Conservation (phyloP, 1,140 invertebrate genomes). For the Sesamia nonagrioides region DNA sequence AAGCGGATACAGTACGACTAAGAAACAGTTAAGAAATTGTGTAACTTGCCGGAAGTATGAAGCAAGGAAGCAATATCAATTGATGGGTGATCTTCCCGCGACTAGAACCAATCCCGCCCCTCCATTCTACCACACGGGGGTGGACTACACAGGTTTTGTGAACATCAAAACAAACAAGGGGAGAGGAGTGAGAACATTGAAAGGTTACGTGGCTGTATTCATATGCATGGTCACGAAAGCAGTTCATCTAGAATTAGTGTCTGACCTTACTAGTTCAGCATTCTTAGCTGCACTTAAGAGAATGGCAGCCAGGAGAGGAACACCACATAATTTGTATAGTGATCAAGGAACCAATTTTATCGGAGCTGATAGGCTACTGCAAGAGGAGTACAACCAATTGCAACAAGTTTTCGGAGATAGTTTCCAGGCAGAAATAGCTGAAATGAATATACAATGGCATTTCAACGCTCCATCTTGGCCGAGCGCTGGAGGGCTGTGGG, state of each 20-base stretch:
- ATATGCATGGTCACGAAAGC: slow-evolving; percentile 77
- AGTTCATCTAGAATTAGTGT: slow-evolving; percentile 80
- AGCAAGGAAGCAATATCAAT: slow-evolving; percentile 49
- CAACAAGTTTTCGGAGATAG: background rate
- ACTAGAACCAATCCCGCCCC: slow-evolving; percentile 28
- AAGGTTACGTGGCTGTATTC: slow-evolving; percentile 66
- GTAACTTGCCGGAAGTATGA: slow-evolving; percentile 55
- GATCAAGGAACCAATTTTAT: background rate
- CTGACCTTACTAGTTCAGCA: slow-evolving; percentile 3
- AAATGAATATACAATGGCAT: background rate
- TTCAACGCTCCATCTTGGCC: slow-evolving; percentile 2
- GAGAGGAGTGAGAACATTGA: slow-evolving; percentile 53
- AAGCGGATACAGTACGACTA: slow-evolving; percentile 43
- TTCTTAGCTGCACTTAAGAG: background rate
- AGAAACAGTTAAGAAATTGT: slow-evolving; percentile 53
- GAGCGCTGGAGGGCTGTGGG: slow-evolving; percentile 6
- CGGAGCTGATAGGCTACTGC: background rate
- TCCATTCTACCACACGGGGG: slow-evolving; percentile 63
- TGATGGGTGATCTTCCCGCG: slow-evolving; percentile 69
- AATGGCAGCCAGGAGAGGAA: background rate
- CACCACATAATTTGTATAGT: too few species aligned
- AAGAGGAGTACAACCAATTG: background rate
- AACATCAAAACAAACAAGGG: slow-evolving; percentile 57
- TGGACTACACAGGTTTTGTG: slow-evolving; percentile 71
- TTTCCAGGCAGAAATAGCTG: background rate